Conservation (phyloP, 1,140 invertebrate species). For the Rhagoletis zephyria region DNA sequence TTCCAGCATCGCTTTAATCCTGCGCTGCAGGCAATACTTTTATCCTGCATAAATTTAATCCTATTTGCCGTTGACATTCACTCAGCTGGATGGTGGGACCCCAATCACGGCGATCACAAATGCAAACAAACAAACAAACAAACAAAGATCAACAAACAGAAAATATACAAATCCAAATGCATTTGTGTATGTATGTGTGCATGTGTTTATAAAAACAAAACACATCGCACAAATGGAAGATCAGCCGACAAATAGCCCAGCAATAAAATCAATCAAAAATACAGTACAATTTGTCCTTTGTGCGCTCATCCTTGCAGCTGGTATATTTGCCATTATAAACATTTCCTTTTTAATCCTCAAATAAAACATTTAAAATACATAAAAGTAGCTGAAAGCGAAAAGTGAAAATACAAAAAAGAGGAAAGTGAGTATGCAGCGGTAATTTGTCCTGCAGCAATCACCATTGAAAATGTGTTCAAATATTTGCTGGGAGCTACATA, state of each 20-base stretch:
- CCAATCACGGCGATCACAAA: constrained; percentile 42
- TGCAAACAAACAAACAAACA: constrained; percentile 45
- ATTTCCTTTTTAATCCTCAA: not conserved
- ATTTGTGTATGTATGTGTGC: not conserved
- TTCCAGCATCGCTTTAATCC: not conserved
- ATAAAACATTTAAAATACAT: constrained; percentile 36
- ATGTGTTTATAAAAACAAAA: constrained; percentile 1
- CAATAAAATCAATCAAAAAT: constrained; percentile 52
- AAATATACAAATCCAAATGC: constrained; percentile 1
- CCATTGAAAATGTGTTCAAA: not conserved
- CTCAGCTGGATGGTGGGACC: constrained; percentile 12
- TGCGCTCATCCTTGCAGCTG: constrained; percentile 22
- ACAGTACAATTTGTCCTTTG: constrained; percentile 40
- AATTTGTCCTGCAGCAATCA: constrained; percentile 35
- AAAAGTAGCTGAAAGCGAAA: constrained; percentile 20
- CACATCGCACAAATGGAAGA: constrained; percentile 41
- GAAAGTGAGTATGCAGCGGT: constrained; percentile 2
- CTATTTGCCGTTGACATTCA: constrained; percentile 48
- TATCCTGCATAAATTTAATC: constrained; percentile 37
- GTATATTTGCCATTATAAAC: not conserved
- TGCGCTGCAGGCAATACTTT: not conserved
- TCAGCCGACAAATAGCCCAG: constrained; percentile 45
- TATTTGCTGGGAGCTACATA: constrained; percentile 5
- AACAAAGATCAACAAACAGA: constrained; percentile 44
- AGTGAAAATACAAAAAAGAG: not conserved